A percentile compares a stretch with the other conserved stretches of the same genome.
Conservation (phyloP, 2,797 vertebrate species). For the Enteromius paludinosus region DNA sequence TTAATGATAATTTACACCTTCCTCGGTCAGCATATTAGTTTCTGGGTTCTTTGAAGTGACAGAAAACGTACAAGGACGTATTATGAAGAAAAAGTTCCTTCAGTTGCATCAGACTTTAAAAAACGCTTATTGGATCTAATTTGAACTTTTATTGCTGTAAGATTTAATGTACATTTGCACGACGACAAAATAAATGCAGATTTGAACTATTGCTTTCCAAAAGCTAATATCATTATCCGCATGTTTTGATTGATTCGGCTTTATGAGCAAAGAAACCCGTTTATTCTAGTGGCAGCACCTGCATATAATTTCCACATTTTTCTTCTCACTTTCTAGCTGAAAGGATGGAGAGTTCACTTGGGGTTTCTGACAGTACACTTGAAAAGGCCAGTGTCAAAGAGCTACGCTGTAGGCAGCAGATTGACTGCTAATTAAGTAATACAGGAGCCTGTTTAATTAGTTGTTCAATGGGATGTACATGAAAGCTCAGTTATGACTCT, state of each 20-base stretch:
- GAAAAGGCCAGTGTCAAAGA: conserved; percentile 8
- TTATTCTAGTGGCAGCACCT: neutral
- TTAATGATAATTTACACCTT: neutral
- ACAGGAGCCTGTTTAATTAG: neutral
- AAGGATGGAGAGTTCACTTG: neutral
- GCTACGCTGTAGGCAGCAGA: neutral
- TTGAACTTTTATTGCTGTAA: neutral
- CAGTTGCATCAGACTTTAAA: neutral
- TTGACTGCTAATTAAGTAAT: neutral
- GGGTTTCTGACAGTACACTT: neutral
- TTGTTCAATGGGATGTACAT: conserved; percentile 1
- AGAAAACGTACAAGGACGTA: neutral
- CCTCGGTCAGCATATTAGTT: neutral
- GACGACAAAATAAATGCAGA: too few species aligned
- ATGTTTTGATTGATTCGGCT: neutral
- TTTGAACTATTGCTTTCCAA: too few species aligned
- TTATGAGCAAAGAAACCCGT: neutral
- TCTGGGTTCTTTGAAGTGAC: neutral
- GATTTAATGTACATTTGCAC: too few species aligned
- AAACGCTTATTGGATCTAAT: neutral
- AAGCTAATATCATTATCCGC: neutral
- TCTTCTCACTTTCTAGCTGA: neutral
- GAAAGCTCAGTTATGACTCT: conserved; percentile 8
- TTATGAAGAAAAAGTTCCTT: neutral
- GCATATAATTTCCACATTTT: neutral